These are phyloP conservation scores for Stichopus chloronotus DNA, from an alignment of 35 echinoderm and acorn worm species.

Conservation along the genomic window DNA sequence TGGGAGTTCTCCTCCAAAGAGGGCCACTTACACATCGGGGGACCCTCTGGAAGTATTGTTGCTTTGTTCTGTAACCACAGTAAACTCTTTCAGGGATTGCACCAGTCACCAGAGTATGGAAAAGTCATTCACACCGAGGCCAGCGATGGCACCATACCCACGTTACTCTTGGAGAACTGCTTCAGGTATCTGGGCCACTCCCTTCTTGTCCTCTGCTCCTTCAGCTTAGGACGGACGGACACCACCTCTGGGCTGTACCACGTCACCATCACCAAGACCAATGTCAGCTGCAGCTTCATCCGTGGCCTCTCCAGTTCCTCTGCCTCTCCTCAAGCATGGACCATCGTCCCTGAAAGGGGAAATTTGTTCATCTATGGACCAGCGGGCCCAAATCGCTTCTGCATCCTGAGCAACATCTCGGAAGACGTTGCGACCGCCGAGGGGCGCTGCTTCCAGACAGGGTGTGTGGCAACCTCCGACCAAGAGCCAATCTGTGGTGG, in stretches of 20 bases:
- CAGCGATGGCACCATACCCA: slow-evolving; percentile 63
- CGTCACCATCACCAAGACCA: slow-evolving; percentile 58
- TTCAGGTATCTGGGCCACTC: slow-evolving; percentile 30
- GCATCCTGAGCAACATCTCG: slow-evolving; percentile 74
- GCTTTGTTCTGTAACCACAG: slow-evolving; percentile 56
- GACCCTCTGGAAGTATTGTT: slow-evolving; percentile 70
- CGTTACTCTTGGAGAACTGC: slow-evolving; percentile 44
- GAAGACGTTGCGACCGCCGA: slow-evolving; percentile 45
- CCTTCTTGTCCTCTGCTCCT: slow-evolving; percentile 79
- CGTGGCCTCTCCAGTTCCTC: slow-evolving; percentile 57
- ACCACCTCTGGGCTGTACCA: slow-evolving; percentile 90
- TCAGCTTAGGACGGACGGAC: slow-evolving; percentile 67
- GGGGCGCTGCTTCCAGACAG: slow-evolving; percentile 47
- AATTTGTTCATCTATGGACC: slow-evolving; percentile 75
- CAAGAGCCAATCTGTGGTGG: slow-evolving; percentile 38
- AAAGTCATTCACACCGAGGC: slow-evolving; percentile 73
- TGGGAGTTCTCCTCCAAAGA: slow-evolving; percentile 58
- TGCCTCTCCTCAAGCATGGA: slow-evolving; percentile 72
- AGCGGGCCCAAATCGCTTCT: slow-evolving; percentile 65
- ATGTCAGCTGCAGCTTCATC: slow-evolving; percentile 57
- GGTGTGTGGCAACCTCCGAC: slow-evolving; percentile 73
- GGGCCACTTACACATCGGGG: slow-evolving; percentile 23
- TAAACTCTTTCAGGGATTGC: slow-evolving; percentile 1
- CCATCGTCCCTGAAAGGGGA: slow-evolving; percentile 44
- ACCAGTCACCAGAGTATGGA: slow-evolving; percentile 27